phyloP scores from a whole-genome alignment of 2,797 vertebrate genomes.

The Heteromormyrus szaboi region DNA sequence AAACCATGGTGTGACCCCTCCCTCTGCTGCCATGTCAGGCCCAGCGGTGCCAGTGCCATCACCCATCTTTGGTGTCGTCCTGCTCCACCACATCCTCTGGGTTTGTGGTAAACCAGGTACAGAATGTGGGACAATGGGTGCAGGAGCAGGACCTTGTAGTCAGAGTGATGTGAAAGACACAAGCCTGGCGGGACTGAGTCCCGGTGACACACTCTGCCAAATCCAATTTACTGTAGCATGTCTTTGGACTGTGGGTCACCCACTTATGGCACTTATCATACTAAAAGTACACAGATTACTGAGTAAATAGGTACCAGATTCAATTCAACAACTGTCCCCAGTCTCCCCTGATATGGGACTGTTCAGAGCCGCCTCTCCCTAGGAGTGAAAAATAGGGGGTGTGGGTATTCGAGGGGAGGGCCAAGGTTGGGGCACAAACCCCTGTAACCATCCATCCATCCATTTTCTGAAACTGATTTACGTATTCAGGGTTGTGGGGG shows the following conservation, averaged over 20 bases:
- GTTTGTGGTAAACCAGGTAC: neutral
- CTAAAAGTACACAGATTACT: neutral
- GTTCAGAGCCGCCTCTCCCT: neutral
- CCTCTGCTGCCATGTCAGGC: neutral
- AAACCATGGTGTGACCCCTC: too few species aligned
- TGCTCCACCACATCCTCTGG: neutral
- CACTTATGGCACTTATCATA: neutral
- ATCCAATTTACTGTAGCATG: neutral
- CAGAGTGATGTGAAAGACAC: neutral
- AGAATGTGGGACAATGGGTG: neutral
- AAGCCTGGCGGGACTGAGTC: neutral
- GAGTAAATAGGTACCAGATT: neutral
- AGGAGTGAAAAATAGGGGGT: neutral
- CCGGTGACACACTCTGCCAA: neutral
- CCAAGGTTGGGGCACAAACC: neutral
- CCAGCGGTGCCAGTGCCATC: neutral
- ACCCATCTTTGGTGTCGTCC: neutral
- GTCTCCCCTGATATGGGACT: neutral
- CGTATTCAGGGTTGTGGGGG: neutral
- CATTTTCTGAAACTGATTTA: neutral
- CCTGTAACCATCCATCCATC: neutral
- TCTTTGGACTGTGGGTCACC: neutral
- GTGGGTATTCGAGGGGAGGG: neutral
- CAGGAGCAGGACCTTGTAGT: neutral
- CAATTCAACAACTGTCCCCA: neutral